These are phyloP conservation scores for Drosophila miranda DNA, from an alignment of 1,140 invertebrate species.

Conservation along the genomic window DNA sequence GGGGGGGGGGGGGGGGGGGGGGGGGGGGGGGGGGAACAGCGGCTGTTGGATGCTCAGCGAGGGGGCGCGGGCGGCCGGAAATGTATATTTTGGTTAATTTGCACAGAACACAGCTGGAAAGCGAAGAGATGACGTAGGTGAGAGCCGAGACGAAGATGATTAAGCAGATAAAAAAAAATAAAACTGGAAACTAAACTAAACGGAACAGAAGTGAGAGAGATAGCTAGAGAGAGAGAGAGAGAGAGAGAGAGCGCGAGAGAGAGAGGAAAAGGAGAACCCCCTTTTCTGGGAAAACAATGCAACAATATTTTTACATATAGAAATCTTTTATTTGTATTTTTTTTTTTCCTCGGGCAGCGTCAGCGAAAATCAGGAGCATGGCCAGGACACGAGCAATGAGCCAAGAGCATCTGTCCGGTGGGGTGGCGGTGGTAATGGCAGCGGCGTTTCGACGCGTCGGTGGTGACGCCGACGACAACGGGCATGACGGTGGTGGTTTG, in stretches of 20 bases:
- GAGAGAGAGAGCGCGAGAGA: conserved; percentile 5
- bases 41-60: conserved; percentile 36
- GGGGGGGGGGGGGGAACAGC: conserved; percentile 15
- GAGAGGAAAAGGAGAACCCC: conserved; percentile 18
- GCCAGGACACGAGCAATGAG: background rate
- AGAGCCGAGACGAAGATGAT: conserved; percentile 35
- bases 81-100: conserved; percentile 80
- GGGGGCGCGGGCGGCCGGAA: conserved; percentile 58
- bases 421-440: conserved; percentile 31
- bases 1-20: conserved; percentile 27
- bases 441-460: conserved; percentile 30
- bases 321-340: too few species aligned
- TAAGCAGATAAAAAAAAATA: conserved; percentile 38
- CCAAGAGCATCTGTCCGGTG: conserved; percentile 44
- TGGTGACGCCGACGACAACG: conserved; percentile 47
- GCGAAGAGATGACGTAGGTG: conserved; percentile 76
- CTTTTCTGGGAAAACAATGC: too few species aligned
- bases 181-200: conserved; percentile 11
- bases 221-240: conserved; percentile 19
- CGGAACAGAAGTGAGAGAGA: conserved; percentile 1
- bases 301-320: too few species aligned
- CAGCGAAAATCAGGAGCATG: conserved; percentile 6
- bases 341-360: conserved; percentile 2
- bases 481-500: conserved; percentile 47
- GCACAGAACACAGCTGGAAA: conserved; percentile 78